phyloP scores from a whole-genome alignment of 2,888 invertebrate genomes.

The Machimus atricapillus region DNA sequence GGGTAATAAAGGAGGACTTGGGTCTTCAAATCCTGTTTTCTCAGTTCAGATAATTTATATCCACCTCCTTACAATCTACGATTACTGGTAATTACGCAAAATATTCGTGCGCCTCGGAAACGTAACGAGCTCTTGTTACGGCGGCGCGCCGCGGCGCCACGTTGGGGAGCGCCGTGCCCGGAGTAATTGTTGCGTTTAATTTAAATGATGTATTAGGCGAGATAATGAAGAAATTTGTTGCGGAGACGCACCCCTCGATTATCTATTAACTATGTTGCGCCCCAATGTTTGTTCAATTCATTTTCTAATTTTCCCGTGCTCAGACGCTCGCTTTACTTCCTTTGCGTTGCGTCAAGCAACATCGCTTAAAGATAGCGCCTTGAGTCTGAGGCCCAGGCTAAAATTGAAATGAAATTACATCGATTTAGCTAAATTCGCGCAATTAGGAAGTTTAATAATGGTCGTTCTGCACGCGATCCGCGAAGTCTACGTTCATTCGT shows the following conservation, averaged over 20 bases:
- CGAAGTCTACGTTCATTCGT: conserved; percentile 22
- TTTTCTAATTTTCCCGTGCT: neutral
- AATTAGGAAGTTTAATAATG: conserved; percentile 40
- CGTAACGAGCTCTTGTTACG: neutral
- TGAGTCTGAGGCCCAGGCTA: neutral
- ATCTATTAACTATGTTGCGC: neutral
- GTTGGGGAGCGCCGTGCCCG: neutral
- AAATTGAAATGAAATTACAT: conserved; percentile 40
- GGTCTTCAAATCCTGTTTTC: neutral
- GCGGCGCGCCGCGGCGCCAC: neutral
- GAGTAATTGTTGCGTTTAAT: neutral
- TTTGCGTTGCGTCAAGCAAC: neutral
- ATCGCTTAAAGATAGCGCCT: neutral
- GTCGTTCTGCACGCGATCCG: conserved; percentile 39
- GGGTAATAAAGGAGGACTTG: neutral
- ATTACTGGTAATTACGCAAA: neutral
- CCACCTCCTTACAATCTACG: neutral
- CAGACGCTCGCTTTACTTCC: neutral
- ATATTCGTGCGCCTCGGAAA: neutral
- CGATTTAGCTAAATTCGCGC: conserved; percentile 41
- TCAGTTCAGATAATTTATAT: neutral
- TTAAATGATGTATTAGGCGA: conserved; percentile 5
- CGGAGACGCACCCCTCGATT: neutral
- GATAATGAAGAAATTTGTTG: conserved; percentile 18
- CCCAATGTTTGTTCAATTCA: conserved; percentile 1